Base-by-base conservation (phyloP, 2,888 invertebrate genomes). In the Drosophila anomalata region DNA sequence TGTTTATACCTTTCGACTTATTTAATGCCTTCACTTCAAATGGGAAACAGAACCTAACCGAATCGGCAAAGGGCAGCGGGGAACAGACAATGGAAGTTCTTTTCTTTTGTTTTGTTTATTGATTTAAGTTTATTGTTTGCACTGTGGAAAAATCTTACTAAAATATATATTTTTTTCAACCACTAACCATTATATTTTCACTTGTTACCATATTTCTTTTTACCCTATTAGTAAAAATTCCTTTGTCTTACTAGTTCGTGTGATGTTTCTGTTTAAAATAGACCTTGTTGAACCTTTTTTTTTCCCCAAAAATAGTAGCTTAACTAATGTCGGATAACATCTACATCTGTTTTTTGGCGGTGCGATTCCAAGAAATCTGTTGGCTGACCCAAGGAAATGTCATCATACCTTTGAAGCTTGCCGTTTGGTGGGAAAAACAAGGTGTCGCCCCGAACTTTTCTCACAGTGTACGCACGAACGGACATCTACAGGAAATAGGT, bases 1-100 rank as follows among this genome's bases (percentile, higher is more conserved):
- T 81, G 79, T 81, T 87, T 81, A 81, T 87, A 84, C 85, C 87
- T 81, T 87, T 85, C 82, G 86, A 85, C 86, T 87, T 85, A 81
- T 87, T 81, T 87, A 87, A 85, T 81, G 81, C 79, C 86, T 84
- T 87, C 82, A 78, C 76, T 81, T 81, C 79, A 87, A 81, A 87
- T 78, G 87, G 85, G 83, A 66, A 87, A 76, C 85, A 78, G 75
- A 77, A 60, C 63, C 67, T 44, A 73, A 61, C 44, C 75, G 80
- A 76, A 68, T 75, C 61, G 75, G 51, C 70, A 68, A 70, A 48
- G 61, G 55, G 65, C 55, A 59, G 51, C 33, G 51, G 62, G 52
- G 59, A 50, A 62, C 54, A 71, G 60, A 77, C 78, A 84, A 75
- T 87, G 68, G 78, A 73, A 81, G 78, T 84, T 78, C 39, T 54